Evolutionary conservation across 2,113 vertebrate genomes (phyloP).

Genomic region (Lanius collurio): DNA sequence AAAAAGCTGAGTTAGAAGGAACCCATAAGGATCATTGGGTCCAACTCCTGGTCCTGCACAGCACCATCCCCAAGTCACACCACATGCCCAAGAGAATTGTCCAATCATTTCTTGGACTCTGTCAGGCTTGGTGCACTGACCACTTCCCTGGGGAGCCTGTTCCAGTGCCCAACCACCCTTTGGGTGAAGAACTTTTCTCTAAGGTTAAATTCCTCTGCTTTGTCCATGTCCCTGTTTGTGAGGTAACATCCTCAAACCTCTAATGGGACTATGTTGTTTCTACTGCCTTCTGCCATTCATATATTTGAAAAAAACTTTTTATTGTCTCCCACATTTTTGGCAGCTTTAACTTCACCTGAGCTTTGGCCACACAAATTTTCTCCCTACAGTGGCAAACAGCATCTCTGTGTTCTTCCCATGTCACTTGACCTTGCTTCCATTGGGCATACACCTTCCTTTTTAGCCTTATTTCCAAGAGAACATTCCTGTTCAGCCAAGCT

Average conservation of each 20-base stretch:
- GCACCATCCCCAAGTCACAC: background rate
- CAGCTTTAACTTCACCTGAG: background rate
- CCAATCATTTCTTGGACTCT: background rate
- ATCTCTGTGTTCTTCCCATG: background rate
- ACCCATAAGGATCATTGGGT: too few species aligned
- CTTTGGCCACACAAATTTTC: accelerated
- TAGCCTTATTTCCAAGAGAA: background rate
- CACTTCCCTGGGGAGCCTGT: background rate
- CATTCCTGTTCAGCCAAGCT: background rate
- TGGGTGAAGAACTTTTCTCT: background rate
- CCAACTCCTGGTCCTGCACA: background rate
- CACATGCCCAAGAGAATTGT: accelerated
- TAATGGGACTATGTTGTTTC: background rate
- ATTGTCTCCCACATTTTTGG: background rate
- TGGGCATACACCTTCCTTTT: background rate
- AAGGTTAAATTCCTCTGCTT: background rate
- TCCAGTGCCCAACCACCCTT: background rate
- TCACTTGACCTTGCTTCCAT: background rate
- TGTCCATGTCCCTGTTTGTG: accelerated
- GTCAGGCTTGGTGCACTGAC: background rate
- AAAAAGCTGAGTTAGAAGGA: background rate
- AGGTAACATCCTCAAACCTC: background rate
- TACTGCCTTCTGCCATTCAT: background rate
- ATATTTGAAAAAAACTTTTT: background rate
- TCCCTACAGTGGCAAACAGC: background rate